These are phyloP conservation scores for Thysanoteuthis rhombus DNA, from an alignment of 2,888 invertebrate genomes.

Conservation along the genomic window DNA sequence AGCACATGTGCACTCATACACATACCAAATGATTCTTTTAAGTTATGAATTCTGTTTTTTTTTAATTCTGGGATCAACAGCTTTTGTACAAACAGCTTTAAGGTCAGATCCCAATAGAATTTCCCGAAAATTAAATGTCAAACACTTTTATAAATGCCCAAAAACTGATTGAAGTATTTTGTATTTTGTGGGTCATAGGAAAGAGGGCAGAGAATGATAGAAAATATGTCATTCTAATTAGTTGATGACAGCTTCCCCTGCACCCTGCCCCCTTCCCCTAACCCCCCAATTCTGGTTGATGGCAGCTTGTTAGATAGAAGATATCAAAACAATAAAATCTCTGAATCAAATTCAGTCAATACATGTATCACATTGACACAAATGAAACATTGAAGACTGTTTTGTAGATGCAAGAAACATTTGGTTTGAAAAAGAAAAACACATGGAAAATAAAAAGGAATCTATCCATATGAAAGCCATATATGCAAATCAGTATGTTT, in stretches of 20 bases:
- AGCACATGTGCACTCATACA: conserved; percentile 1
- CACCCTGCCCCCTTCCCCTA: too few relatives aligned
- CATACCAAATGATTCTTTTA: background rate
- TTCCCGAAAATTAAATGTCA: background rate
- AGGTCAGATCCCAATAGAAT: background rate
- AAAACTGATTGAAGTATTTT: background rate
- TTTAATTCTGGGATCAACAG: background rate
- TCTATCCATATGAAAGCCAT: too few relatives aligned
- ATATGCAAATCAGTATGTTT: too few relatives aligned
- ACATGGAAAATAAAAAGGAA: too few relatives aligned
- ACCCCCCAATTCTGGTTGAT: too few relatives aligned
- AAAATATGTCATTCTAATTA: background rate
- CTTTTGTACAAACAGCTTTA: background rate
- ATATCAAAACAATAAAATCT: background rate
- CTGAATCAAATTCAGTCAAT: background rate
- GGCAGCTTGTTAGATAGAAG: background rate
- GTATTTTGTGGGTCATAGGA: background rate
- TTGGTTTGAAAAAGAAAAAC: too few relatives aligned
- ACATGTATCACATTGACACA: background rate
- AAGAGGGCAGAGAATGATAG: background rate
- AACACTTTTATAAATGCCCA: background rate
- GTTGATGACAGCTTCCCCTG: too few relatives aligned
- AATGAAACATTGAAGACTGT: too few relatives aligned
- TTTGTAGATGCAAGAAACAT: too few relatives aligned
- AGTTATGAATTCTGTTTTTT: background rate